Percentiles rank a stretch among this genome's conserved stretches.
Conservation (phyloP, 2,113 vertebrate genomes). For the Gallinago paraguaiae region DNA sequence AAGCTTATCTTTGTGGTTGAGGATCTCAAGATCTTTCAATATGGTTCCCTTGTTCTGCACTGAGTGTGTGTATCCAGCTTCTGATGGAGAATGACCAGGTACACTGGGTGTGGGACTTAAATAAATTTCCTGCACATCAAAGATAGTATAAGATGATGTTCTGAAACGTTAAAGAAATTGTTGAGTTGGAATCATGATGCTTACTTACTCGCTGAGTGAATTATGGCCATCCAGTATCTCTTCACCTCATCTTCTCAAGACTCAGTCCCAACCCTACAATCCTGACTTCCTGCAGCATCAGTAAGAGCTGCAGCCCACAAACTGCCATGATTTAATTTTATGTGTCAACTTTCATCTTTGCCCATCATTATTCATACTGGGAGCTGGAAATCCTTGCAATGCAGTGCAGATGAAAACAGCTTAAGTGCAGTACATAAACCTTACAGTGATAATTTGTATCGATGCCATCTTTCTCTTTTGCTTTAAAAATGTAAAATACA, state of each 20-base stretch:
- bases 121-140: background rate
- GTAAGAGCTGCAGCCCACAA: background rate
- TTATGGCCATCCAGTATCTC: background rate
- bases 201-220: background rate
- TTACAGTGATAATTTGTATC: background rate
- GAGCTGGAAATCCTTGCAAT: background rate
- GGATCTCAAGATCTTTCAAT: background rate
- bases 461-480: background rate
- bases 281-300: background rate
- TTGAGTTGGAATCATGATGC: background rate
- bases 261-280: background rate
- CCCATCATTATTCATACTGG: background rate
- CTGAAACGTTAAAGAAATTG: background rate
- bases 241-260: background rate
- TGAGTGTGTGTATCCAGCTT: background rate
- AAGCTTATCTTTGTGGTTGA: background rate
- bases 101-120: background rate
- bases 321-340: background rate
- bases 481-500: background rate
- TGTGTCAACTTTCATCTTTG: background rate
- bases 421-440: background rate
- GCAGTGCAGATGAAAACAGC: background rate
- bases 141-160: background rate
- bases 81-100: background rate
- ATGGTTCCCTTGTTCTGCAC: background rate